Evolutionary conservation across 2,797 vertebrate species (phyloP).

Genomic region (Anolis apletophallus): DNA sequence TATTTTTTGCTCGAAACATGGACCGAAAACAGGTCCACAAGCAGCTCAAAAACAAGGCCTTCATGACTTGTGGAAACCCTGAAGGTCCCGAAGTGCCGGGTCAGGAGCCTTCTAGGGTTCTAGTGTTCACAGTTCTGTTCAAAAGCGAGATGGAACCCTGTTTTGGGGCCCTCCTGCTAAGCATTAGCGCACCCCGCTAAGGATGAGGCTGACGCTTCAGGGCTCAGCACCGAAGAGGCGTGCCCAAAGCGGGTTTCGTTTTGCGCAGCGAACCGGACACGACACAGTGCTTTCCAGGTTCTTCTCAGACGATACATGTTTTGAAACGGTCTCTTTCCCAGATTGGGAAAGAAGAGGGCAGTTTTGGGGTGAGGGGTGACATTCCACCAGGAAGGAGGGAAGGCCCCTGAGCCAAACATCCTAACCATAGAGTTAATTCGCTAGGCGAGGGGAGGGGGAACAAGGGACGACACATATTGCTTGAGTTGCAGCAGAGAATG

Average conservation of each 20-base stretch:
- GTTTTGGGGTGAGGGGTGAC: not conserved
- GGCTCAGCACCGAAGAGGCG: too few relatives aligned
- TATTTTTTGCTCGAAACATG: slow-evolving; percentile 56
- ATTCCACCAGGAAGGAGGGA: not conserved
- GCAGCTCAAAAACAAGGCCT: slow-evolving; percentile 75
- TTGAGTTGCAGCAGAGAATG: not conserved
- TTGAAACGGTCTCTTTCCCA: not conserved
- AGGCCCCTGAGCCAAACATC: not conserved
- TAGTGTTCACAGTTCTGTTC: slow-evolving; percentile 75
- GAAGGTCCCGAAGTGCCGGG: slow-evolving; percentile 81
- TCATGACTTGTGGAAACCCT: slow-evolving; percentile 79
- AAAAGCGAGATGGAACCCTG: slow-evolving; percentile 54
- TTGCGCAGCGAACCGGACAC: not conserved
- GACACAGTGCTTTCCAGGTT: not conserved
- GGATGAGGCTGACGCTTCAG: not conserved
- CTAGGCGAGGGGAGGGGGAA: too few relatives aligned
- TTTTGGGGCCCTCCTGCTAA: slow-evolving; percentile 31
- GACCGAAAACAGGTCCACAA: slow-evolving; percentile 65
- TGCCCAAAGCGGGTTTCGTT: not conserved
- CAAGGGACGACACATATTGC: not conserved
- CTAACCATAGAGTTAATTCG: not conserved
- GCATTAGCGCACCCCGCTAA: not conserved
- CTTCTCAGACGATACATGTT: not conserved
- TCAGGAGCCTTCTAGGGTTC: slow-evolving; percentile 62
- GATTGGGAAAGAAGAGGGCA: not conserved